A percentile compares a stretch with the other conserved stretches of the same genome.
phyloP scores from a whole-genome alignment of 2,888 invertebrate genomes.

The Campopleginae sp. region DNA sequence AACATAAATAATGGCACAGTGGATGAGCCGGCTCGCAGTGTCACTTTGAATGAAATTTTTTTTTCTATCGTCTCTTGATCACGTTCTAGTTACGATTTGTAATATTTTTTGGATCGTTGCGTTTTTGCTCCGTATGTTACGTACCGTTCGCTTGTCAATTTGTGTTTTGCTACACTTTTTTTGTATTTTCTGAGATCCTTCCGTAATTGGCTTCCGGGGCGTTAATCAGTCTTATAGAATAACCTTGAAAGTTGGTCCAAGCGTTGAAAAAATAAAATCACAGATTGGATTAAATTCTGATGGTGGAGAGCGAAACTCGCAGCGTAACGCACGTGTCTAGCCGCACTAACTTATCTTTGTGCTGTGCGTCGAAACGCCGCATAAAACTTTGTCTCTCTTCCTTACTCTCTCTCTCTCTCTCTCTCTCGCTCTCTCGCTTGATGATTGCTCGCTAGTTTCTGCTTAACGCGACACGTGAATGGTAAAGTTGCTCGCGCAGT shows the following conservation, averaged over 20 bases:
- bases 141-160: slow-evolving; percentile 23
- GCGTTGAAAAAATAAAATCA: slow-evolving; percentile 9
- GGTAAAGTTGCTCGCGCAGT: slow-evolving; percentile 73
- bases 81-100: background rate
- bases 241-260: slow-evolving; percentile 22
- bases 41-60: background rate
- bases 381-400: slow-evolving; percentile 67
- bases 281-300: background rate
- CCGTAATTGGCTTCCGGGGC: slow-evolving; percentile 14
- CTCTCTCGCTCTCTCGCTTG: background rate
- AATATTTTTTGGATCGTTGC: background rate
- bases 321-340: slow-evolving; percentile 71
- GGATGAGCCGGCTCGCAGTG: background rate
- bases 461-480: slow-evolving; percentile 72
- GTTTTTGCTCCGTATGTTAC: slow-evolving; percentile 48
- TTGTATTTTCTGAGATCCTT: background rate
- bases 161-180: slow-evolving; percentile 67
- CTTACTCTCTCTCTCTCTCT: slow-evolving; percentile 43
- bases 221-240: slow-evolving; percentile 55
- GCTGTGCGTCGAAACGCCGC: slow-evolving; percentile 65
- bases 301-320: slow-evolving; percentile 5
- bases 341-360: slow-evolving; percentile 63
- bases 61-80: background rate
- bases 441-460: slow-evolving; percentile 33
- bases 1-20: background rate